Conservation (phyloP, 2,113 vertebrate genomes). For the Pelvicachromis taeniatus region DNA sequence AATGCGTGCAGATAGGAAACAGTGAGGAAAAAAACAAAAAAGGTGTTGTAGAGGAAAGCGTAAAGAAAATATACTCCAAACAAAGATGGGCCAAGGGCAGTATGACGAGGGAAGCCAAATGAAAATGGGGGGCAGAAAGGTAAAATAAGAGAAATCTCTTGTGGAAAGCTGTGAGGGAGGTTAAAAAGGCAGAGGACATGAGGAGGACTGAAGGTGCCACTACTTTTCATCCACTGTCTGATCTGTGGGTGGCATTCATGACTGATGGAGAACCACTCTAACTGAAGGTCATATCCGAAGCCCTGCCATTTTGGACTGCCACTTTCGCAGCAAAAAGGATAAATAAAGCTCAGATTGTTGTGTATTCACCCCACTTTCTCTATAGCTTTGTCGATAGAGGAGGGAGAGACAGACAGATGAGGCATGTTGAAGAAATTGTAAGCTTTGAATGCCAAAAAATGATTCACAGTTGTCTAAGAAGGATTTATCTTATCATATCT, state of each 20-base stretch:
- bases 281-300: conserved; percentile 65
- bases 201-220: conserved; percentile 4
- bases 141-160: conserved; percentile 13
- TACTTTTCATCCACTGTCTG: conserved; percentile 45
- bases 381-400: not conserved
- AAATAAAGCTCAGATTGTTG: conserved; percentile 50
- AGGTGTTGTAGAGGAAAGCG: not conserved
- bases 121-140: not conserved
- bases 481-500: conserved; percentile 23
- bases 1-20: not conserved
- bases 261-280: conserved; percentile 59
- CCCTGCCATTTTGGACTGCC: conserved; percentile 55
- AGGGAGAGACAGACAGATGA: not conserved
- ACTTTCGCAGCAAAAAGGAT: conserved; percentile 43
- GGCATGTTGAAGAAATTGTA: not conserved
- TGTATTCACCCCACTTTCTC: conserved; percentile 42
- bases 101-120: not conserved
- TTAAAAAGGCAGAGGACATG: not conserved
- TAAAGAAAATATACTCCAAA: not conserved
- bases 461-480: conserved; percentile 13
- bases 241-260: conserved; percentile 60
- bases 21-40: not conserved
- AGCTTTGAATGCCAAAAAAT: conserved; percentile 8
- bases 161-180: conserved; percentile 9
- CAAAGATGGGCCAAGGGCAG: not conserved